Evolutionary conservation across 2,797 vertebrate genomes (phyloP).

Genomic region (Ispidina lecontei): DNA sequence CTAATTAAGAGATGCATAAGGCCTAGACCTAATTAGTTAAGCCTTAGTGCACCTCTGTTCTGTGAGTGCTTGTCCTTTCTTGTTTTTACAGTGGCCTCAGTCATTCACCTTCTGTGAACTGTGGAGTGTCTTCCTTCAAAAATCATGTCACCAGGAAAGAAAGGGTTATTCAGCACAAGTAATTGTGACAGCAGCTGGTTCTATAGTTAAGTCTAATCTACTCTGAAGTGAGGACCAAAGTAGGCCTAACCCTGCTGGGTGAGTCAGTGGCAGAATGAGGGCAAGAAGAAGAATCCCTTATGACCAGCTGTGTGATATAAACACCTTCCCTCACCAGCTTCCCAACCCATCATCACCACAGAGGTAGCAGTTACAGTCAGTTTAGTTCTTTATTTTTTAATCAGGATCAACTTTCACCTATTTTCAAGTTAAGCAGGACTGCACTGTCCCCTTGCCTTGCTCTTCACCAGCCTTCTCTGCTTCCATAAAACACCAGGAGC

Average conservation of each 20-base stretch:
- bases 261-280: slow-evolving; percentile 49
- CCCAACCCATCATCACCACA: slow-evolving; percentile 36
- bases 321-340: not conserved
- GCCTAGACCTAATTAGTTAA: not conserved
- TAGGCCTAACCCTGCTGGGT: not conserved
- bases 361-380: slow-evolving; percentile 36
- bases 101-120: not conserved
- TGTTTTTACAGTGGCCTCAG: not conserved
- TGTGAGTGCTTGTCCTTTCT: not conserved
- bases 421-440: not conserved
- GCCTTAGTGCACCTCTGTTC: not conserved
- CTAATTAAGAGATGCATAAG: not conserved
- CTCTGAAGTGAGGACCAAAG: slow-evolving; percentile 17
- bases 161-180: not conserved
- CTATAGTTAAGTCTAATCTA: slow-evolving; percentile 28
- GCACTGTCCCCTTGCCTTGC: not conserved
- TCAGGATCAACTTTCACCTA: slow-evolving; percentile 37
- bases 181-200: slow-evolving; percentile 3
- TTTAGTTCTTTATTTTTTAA: not conserved
- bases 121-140: not conserved
- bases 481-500: not conserved
- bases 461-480: not conserved
- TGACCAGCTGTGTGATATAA: slow-evolving; percentile 11
- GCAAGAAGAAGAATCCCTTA: not conserved
- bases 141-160: not conserved